Evolutionary conservation across 64 coral and sea anemone species (phyloP).

Genomic region (Montipora sp.): DNA sequence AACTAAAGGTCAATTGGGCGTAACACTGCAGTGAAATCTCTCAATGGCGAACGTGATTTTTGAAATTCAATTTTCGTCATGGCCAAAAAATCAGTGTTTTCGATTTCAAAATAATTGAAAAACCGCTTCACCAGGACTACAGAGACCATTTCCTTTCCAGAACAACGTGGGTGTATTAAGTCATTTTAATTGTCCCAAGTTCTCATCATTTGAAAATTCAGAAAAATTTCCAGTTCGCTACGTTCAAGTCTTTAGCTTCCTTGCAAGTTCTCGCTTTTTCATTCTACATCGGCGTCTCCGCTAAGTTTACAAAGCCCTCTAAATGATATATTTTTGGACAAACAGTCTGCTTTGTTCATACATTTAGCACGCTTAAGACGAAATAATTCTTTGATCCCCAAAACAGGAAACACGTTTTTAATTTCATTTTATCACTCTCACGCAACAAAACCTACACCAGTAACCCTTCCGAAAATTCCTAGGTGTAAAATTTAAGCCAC

Average conservation of each 20-base stretch:
- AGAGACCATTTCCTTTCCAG: not conserved
- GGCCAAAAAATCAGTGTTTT: not conserved
- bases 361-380: not conserved
- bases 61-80: not conserved
- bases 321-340: not conserved
- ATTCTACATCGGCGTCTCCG: not conserved
- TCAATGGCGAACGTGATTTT: not conserved
- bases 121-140: not conserved
- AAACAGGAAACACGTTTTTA: conserved; percentile 25
- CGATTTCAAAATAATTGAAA: not conserved
- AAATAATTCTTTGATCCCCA: conserved; percentile 8
- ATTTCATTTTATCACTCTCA: not conserved
- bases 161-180: not conserved
- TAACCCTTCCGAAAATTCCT: not conserved
- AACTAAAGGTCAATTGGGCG: not conserved
- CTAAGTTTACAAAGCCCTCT: not conserved
- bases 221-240: not conserved
- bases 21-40: not conserved
- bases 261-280: not conserved
- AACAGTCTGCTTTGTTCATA: not conserved
- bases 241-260: not conserved
- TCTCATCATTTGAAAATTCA: not conserved
- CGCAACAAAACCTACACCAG: not conserved
- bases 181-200: not conserved
- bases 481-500: not conserved